Base-by-base conservation (phyloP, 2,113 vertebrate genomes). In the Callionymus lyra region DNA sequence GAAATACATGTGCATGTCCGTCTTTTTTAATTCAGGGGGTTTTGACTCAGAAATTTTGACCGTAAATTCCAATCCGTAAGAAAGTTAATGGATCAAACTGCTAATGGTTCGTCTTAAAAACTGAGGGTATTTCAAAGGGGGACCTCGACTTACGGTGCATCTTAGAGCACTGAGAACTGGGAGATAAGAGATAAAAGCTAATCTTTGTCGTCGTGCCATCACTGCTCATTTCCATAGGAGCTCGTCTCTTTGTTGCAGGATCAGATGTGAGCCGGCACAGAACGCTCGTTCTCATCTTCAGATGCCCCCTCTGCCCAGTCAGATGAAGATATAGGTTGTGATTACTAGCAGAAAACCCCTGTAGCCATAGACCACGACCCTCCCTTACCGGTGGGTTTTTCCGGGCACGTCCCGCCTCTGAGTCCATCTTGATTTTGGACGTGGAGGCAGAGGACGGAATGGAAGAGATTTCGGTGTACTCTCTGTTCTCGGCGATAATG, bases 401-500 rank as follows among this genome's bases (percentile, higher is more conserved):
- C 39, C 40, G 38, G 74, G 62, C 48, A 56, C 42, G 59, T 67
- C 81, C 52, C 58, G 44, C 12, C 53, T 78, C 80, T 66, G 63
- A 81, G 74, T 82, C 64, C 68, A 74, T 85, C 75, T 86, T 65
- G 76, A 79, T 84, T 88, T 84, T 8, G 73, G 81, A 73, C 69
- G 81, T 70, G 50, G 64, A 70, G 63, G 57, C 61, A 77, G 56
- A 69, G 72, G 64, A 68, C 76, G 52, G 58, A 62, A 53, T 66
- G 69, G 55, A 56, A 73, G 72, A 77, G 74, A 75, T 79, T 82
- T 62, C 75, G 83, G 76, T 85, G 84, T 82, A 77, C 86, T 83
- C 85, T 76, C 70, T 89, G 79, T 86, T 85, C 86, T 86, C 72
- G 38, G 82, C 62, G 83, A 90, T 89, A 89, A 90, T 88, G 72